A percentile compares a stretch with the other conserved stretches of the same genome.
Conservation (phyloP, 2,113 vertebrate species). For the Mola mola region DNA sequence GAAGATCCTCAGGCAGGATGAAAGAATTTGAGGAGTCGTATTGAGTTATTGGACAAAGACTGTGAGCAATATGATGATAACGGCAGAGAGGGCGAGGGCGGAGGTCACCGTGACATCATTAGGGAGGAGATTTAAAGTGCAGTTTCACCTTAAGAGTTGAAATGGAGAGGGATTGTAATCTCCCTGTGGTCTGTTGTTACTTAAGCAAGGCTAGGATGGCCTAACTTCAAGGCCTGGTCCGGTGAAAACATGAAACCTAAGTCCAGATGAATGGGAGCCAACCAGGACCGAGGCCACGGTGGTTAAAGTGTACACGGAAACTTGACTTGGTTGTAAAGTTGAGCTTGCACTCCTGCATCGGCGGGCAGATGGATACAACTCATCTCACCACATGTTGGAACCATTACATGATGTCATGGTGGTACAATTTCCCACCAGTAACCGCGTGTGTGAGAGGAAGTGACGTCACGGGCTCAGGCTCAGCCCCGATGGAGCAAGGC, state of each 20-base stretch:
- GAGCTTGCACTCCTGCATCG: constrained; percentile 31
- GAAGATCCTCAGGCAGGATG: constrained; percentile 62
- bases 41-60: constrained; percentile 59
- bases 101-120: constrained; percentile 62
- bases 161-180: constrained; percentile 45
- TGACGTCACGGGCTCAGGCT: constrained; percentile 66
- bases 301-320: constrained; percentile 26
- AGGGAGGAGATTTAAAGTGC: constrained; percentile 42
- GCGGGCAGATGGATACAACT: constrained; percentile 39
- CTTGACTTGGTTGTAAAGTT: constrained; percentile 25
- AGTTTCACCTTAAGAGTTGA: constrained; percentile 47
- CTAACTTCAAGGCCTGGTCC: constrained; percentile 15
- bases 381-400: constrained; percentile 67
- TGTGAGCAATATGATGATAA: constrained; percentile 60
- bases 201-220: constrained; percentile 18
- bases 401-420: constrained; percentile 76
- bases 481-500: constrained; percentile 63
- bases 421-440: constrained; percentile 71
- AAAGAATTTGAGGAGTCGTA: constrained; percentile 63
- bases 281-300: constrained; percentile 1
- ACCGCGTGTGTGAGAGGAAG: constrained; percentile 68
- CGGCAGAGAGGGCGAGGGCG: constrained; percentile 11
- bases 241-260: constrained; percentile 37
- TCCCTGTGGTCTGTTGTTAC: constrained; percentile 10
- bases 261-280: constrained; percentile 22